Evolutionary conservation across 2,888 invertebrate genomes (phyloP), one percentile per base, ranked within the genome.

Genomic region (Aporophyla lueneburgensis): DNA sequence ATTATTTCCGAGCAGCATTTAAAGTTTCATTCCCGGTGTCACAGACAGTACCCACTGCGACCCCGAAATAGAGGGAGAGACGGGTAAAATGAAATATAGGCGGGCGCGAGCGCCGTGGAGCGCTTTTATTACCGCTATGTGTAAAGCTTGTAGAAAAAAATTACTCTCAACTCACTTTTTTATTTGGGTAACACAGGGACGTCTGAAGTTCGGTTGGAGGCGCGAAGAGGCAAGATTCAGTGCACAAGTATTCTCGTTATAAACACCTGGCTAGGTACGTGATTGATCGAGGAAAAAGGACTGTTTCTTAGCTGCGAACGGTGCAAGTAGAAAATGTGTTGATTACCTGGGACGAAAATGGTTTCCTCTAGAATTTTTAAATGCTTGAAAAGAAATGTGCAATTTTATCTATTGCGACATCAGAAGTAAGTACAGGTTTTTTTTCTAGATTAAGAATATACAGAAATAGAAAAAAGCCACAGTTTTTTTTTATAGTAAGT

Each of bases 101-200:
- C 90, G 88, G 87, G 89, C 89, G 91, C 92, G 91, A 90, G 91
- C 91, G 87, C 89, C 88, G 91, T 89, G 93, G 90, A 92, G 93
- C 91, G 92, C 92, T 94, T 95, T 96, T 96, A 96, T 95, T 95
- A 93, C 93, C 90, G 93, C 93, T 92, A 93, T 95, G 95, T 95
- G 94, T 94, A 94, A 93, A 92, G 93, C 94, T 94, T 94, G 95
- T 94, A 87, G 84, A 93, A 95, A 96, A 94, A 95, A 95, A 95
- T 94, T 95, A 94, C 94, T 93, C 88, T 87, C 91, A 90, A 93
- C 92, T 93, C 91, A 91, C 89, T 93, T 93, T 92, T 94, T 93
- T 93, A 93, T 93, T 92, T 89, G 86, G 87, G 86, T 83, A 87
- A 83, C 89, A 86, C 91, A 82, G 84, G 82, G 87, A 66, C 74